Evolutionary conservation across 2,888 invertebrate species (phyloP), one percentile per base, ranked within the genome.

Genomic region (Therioaphis trifolii): DNA sequence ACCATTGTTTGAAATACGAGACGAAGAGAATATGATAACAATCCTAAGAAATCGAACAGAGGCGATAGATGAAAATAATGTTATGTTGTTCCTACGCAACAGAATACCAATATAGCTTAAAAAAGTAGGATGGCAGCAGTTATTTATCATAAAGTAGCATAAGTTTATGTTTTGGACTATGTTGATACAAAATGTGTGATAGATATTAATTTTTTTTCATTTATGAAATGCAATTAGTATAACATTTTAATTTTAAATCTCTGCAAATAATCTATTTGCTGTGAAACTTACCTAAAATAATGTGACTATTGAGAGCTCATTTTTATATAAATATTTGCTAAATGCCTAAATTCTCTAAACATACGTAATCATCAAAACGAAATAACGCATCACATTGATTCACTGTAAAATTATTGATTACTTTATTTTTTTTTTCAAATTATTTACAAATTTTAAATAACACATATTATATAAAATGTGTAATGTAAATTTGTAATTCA

Each of bases 11-110:
- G 85, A 85, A 52, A 85, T 86, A 18, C 68, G 82, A 84, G 86
- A 86, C 55, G 75, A 85, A 24, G 77, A 84, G 3, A 86, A 86
- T 61, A 58, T 86, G 74, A 85, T 86, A 24, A 84, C 85, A 29
- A 85, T 86, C 35, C 72, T 74, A 35, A 79, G 80, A 52, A 77
- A 85, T 58, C 61, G 76, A 75, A 76, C 52, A 7, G 55, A 58
- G 11, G 49, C 43, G 14, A 66, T 77, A 12, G 43, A 75, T 2
- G 84, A 80, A 61, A 49, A 72, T 21, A 72, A 80, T 18, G 18
- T 80, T 46, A 80, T 71, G 61, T 24, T 74, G 4, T 82, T 66
- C 14, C 61, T 61, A 7, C 49, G 74, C 0, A 40, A 66, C 0
- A 66, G 63, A 63, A 18, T 52, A 40, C 24, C 52, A n/a, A 63